Evolutionary conservation across 2,888 invertebrate species (phyloP).

Genomic region (Synanthedon myopaeformis): DNA sequence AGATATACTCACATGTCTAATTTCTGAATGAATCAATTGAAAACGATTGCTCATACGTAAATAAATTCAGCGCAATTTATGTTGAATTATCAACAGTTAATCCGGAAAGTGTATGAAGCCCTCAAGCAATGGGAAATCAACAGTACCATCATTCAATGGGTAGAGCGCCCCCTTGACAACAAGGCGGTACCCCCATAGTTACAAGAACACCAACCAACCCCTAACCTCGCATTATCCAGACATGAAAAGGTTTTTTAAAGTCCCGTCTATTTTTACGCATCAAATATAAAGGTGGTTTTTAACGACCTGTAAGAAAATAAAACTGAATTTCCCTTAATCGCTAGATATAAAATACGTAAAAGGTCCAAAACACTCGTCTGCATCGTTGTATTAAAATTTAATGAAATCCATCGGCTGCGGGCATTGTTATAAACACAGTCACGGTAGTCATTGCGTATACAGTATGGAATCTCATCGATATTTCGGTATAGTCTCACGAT

Average conservation of each 20-base stretch:
- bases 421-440: constrained; percentile 50
- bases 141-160: not conserved
- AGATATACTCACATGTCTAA: not conserved
- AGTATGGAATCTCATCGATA: too few relatives aligned
- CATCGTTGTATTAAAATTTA: constrained; percentile 46
- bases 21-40: not conserved
- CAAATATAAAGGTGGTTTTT: not conserved
- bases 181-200: constrained; percentile 23
- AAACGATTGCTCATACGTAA: not conserved
- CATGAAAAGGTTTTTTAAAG: constrained; percentile 30
- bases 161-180: constrained; percentile 25
- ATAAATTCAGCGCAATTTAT: not conserved
- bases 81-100: not conserved
- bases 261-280: constrained; percentile 11
- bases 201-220: constrained; percentile 26
- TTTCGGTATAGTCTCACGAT: too few relatives aligned
- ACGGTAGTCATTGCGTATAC: not conserved
- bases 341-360: not conserved
- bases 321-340: not conserved
- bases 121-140: too few relatives aligned
- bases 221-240: constrained; percentile 24
- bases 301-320: not conserved
- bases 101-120: not conserved
- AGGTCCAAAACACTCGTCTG: constrained; percentile 15
- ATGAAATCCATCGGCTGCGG: constrained; percentile 48